These are phyloP conservation scores for Tyrophagus putrescentiae DNA, from an alignment of 1,140 invertebrate species.

Conservation along the genomic window DNA sequence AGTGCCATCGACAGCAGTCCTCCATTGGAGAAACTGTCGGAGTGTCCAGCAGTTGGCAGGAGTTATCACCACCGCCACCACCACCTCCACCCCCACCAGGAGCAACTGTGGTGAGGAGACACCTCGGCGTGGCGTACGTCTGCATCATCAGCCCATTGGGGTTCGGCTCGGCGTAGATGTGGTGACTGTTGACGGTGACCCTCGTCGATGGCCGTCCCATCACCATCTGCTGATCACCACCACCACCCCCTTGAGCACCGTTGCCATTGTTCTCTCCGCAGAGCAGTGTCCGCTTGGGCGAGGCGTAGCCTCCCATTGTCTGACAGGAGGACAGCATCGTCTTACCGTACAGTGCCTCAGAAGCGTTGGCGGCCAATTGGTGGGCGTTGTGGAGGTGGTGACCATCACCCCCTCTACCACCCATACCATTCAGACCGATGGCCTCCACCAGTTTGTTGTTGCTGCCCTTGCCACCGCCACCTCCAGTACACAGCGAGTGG, in stretches of 20 bases:
- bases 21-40: no score
- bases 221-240: background rate
- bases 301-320: background rate
- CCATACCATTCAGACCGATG: no score
- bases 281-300: background rate
- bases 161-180: conserved; percentile 13
- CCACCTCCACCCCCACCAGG: background rate
- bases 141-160: background rate
- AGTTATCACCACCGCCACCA: no score
- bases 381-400: no score
- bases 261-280: no score
- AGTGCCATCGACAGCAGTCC: no score
- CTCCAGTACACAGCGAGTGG: conserved; percentile 2
- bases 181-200: conserved; percentile 11
- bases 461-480: background rate
- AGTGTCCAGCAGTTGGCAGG: conserved; percentile 10
- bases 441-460: no score
- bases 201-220: background rate
- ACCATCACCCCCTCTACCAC: no score
- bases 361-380: background rate
- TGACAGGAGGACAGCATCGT: background rate
- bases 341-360: background rate
- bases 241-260: no score
- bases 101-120: background rate
- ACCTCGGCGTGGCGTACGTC: background rate